Percentiles rank a stretch among this genome's conserved stretches.
These are phyloP conservation scores for Drosophila hydei DNA, from an alignment of 1,140 invertebrate species.

Conservation along the genomic window DNA sequence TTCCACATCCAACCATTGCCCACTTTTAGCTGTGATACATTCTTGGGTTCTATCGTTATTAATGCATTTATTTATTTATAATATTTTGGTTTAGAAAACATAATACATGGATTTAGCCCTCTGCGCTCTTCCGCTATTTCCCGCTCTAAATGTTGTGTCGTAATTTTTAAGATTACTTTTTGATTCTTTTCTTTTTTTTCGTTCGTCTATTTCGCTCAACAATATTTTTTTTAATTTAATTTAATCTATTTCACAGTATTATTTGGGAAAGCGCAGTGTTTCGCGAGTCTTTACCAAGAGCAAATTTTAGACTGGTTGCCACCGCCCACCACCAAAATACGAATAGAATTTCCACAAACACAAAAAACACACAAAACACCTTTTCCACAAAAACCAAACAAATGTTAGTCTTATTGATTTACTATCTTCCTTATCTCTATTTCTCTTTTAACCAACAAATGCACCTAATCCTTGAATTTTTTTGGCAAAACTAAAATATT, in stretches of 20 bases:
- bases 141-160: constrained; percentile 14
- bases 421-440: constrained; percentile 23
- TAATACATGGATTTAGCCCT: constrained; percentile 36
- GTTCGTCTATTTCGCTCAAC: constrained; percentile 33
- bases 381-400: constrained; percentile 32
- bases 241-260: constrained; percentile 79
- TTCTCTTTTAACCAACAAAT: constrained; percentile 33
- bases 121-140: constrained; percentile 42
- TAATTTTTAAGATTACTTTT: constrained; percentile 42
- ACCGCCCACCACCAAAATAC: constrained; percentile 64
- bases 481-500: constrained; percentile 29
- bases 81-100: constrained; percentile 41
- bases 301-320: constrained; percentile 63
- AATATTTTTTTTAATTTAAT: constrained; percentile 69
- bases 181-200: constrained; percentile 22
- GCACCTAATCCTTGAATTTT: constrained; percentile 39
- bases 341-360: constrained; percentile 61
- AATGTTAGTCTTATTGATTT: constrained; percentile 65
- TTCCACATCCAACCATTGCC: constrained; percentile 28
- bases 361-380: constrained; percentile 41
- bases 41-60: constrained; percentile 25
- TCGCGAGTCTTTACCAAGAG: constrained; percentile 77
- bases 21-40: constrained; percentile 28
- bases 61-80: constrained; percentile 22
- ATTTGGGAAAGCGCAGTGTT: constrained; percentile 78